phyloP scores from a whole-genome alignment of 2,888 invertebrate species.

The Abrostola triplasia region DNA sequence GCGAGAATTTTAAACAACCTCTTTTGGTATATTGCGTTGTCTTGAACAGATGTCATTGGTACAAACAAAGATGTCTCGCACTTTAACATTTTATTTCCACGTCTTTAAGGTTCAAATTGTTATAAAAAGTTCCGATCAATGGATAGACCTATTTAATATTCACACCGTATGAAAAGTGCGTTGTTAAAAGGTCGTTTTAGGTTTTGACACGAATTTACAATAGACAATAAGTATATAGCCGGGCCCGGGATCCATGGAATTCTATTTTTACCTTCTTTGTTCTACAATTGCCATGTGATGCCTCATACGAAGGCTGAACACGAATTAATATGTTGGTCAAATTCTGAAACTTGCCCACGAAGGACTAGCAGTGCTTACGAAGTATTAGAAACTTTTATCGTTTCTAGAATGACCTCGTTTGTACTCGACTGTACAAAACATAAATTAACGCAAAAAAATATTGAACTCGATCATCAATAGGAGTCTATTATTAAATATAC shows the following conservation, averaged over 20 bases:
- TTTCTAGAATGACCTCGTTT: background rate
- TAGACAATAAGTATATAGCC: conserved; percentile 60
- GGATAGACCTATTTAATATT: conserved; percentile 75
- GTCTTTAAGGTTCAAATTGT: conserved; percentile 67
- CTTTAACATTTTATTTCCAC: conserved; percentile 65
- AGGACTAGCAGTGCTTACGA: background rate
- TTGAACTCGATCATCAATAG: background rate
- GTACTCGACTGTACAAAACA: background rate
- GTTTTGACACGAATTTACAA: conserved; percentile 77
- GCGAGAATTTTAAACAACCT: conserved; percentile 87
- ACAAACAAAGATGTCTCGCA: conserved; percentile 70
- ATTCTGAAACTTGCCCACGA: conserved; percentile 15
- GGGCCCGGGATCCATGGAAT: conserved; percentile 58
- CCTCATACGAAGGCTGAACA: conserved; percentile 31
- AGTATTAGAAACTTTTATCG: background rate
- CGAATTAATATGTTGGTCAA: conserved; percentile 35
- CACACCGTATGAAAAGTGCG: conserved; percentile 77
- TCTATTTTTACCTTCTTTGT: conserved; percentile 64
- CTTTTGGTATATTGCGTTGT: conserved; percentile 80
- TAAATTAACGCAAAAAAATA: background rate
- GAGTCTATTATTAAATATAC: background rate
- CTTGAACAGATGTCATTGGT: conserved; percentile 80
- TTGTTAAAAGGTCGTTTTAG: conserved; percentile 79
- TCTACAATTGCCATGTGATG: conserved; percentile 36
- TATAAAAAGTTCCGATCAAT: conserved; percentile 49